phyloP scores from a whole-genome alignment of 1,140 invertebrate species.

The Apolygus lucorum region DNA sequence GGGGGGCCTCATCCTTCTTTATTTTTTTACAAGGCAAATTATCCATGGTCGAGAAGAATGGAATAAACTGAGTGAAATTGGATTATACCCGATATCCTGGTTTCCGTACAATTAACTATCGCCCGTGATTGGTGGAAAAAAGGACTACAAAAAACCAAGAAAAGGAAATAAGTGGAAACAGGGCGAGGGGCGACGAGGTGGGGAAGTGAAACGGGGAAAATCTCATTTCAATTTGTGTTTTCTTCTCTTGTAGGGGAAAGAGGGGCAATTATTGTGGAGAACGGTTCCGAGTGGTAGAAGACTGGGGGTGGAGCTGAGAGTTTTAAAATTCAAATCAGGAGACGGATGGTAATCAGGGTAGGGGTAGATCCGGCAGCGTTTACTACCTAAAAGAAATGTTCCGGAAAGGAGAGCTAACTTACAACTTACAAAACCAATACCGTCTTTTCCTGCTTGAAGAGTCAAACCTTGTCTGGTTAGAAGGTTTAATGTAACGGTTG shows the following conservation, averaged over 20 bases:
- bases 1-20: neutral
- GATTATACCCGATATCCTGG: conserved; percentile 23
- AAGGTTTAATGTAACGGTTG: no score
- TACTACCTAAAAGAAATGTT: neutral
- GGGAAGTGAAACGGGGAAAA: neutral
- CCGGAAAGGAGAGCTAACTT: neutral
- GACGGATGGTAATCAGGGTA: neutral
- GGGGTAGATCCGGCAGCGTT: neutral
- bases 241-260: conserved; percentile 16
- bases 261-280: conserved; percentile 19
- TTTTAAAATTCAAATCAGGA: conserved; percentile 23
- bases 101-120: conserved; percentile 24
- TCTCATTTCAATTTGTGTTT: conserved; percentile 24
- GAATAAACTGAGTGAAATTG: conserved; percentile 21
- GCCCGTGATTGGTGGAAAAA: conserved; percentile 19
- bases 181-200: conserved; percentile 2
- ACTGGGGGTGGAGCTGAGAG: neutral
- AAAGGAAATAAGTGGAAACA: neutral
- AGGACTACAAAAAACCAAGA: neutral
- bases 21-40: conserved; percentile 18
- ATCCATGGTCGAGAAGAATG: conserved; percentile 18
- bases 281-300: neutral
- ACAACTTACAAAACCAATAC: conserved; percentile 1
- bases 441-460: no score
- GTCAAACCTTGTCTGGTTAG: no score